These are phyloP conservation scores for Monochamus alternatus DNA, from an alignment of 2,888 invertebrate genomes.

Conservation along the genomic window DNA sequence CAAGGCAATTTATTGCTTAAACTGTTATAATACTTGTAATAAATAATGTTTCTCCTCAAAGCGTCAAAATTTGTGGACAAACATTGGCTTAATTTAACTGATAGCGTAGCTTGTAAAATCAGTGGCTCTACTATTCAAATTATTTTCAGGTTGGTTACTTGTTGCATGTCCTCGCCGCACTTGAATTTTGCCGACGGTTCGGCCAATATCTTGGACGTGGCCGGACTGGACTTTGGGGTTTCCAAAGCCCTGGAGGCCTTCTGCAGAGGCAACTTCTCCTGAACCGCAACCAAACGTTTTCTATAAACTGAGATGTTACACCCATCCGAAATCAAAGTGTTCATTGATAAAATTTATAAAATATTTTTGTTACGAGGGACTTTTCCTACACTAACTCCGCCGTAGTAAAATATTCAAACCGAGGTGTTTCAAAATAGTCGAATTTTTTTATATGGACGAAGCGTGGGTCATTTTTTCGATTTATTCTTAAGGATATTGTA, in stretches of 20 bases:
- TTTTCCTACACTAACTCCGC: slow-evolving; percentile 8
- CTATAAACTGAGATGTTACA: slow-evolving; percentile 54
- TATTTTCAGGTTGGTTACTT: slow-evolving; percentile 74
- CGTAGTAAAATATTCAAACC: slow-evolving; percentile 12
- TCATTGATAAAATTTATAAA: slow-evolving; percentile 45
- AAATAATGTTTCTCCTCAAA: too few relatives aligned
- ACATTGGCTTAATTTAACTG: too few relatives aligned
- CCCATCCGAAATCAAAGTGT: slow-evolving; percentile 59
- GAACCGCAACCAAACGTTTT: slow-evolving; percentile 28
- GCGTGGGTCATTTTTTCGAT: not conserved
- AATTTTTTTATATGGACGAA: slow-evolving; percentile 27
- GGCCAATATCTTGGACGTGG: slow-evolving; percentile 73
- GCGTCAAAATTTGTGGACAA: too few relatives aligned
- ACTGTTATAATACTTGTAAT: too few relatives aligned
- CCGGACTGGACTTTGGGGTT: slow-evolving; percentile 78
- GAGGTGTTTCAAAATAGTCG: slow-evolving; percentile 19
- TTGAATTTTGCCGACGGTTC: slow-evolving; percentile 71
- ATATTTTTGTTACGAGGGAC: slow-evolving; percentile 36
- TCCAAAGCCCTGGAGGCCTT: slow-evolving; percentile 79
- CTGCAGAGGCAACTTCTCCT: slow-evolving; percentile 72
- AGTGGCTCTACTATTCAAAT: too few relatives aligned
- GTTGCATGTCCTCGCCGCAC: slow-evolving; percentile 75
- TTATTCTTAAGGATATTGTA: slow-evolving; percentile 24
- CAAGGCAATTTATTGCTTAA: too few relatives aligned
- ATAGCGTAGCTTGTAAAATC: too few relatives aligned